Evolutionary conservation across 1,140 invertebrate genomes (phyloP), one percentile per base, ranked within the genome.

Genomic region (Drosophila kohkoa): DNA sequence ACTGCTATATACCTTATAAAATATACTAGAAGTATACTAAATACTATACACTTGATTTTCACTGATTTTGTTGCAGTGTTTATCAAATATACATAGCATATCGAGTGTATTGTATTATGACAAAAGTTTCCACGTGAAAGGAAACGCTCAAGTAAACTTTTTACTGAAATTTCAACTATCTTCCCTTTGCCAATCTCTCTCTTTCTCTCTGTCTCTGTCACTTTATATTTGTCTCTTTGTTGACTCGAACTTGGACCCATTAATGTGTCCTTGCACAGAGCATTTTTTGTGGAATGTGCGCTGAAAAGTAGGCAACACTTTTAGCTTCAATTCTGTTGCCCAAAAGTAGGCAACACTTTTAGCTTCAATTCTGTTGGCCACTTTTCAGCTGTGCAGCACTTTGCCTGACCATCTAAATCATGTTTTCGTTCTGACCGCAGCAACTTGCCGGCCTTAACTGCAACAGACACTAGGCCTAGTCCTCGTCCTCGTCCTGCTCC

Each of bases 121-220:
- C 6, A 38, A 38, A 8, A 20, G 10, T 15, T 1, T 30, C 10
- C 13, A 43, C 6, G 10, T 16, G 41, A 51, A 45, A 20, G 30
- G 43, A 60, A 30, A 11, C 7, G 10, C 16, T 28, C 30, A 46
- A 32, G 58, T 46, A 16, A 25, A 25, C 20, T 25, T 25, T 25
- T 25, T 25, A 25, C 20, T 25, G 79, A 55, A 81, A 81, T 81
- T 81, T 73, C 81, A 82, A 73, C 15, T 48, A 10, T 48, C 20
- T 48, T 48, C 46, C 20, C 20, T 25, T 25, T 25, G 20, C 20
- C 20, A 25, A 25, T 25, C 20, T 25, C 20, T 25, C 0, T 25
- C 20, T 20, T 20, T 25, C 20, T 20, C 20, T 20, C 20, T 0
- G 2, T 20, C 20, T 4, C 20, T 25, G 20, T 25, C 20, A 25